Conservation (phyloP, 2,888 invertebrate species). For the Petrolisthes manimaculis region DNA sequence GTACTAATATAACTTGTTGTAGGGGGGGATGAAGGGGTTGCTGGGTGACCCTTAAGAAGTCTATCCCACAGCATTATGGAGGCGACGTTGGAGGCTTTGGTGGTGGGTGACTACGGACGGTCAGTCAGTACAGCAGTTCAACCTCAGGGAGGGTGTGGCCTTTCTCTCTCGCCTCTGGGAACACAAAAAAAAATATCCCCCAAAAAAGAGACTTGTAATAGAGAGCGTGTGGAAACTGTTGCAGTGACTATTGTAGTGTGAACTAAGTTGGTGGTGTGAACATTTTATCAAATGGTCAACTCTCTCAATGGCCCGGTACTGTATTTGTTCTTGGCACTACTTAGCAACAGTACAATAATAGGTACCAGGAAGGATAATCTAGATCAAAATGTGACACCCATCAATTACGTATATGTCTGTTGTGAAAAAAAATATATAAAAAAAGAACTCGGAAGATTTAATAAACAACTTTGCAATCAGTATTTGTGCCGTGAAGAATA, state of each 20-base stretch:
- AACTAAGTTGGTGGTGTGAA: conserved; percentile 29
- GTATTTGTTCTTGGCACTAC: conserved; percentile 50
- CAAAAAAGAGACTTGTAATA: conserved; percentile 25
- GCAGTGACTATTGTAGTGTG: conserved; percentile 55
- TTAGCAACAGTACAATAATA: conserved; percentile 47
- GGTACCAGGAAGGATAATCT: conserved; percentile 56
- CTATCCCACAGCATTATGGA: conserved; percentile 53
- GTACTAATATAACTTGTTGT: not conserved
- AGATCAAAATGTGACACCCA: conserved; percentile 48
- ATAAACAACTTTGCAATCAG: conserved; percentile 37
- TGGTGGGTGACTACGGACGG: conserved; percentile 45
- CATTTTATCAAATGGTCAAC: conserved; percentile 33
- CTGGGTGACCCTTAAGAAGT: conserved; percentile 47
- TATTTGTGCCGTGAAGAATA: conserved; percentile 61
- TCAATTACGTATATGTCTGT: conserved; percentile 46
- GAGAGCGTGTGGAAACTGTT: conserved; percentile 40
- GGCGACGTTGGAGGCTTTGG: conserved; percentile 33
- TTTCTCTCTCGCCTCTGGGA: conserved; percentile 36
- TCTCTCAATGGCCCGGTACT: conserved; percentile 39
- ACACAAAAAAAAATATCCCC: conserved; percentile 17
- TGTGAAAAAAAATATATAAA: conserved; percentile 30
- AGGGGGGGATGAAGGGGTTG: conserved; percentile 26
- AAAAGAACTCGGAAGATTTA: conserved; percentile 55
- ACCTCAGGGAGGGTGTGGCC: conserved; percentile 12
- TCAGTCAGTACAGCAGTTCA: not conserved